phyloP scores from a whole-genome alignment of 1,140 invertebrate genomes.

The Drosophila micromelanica region DNA sequence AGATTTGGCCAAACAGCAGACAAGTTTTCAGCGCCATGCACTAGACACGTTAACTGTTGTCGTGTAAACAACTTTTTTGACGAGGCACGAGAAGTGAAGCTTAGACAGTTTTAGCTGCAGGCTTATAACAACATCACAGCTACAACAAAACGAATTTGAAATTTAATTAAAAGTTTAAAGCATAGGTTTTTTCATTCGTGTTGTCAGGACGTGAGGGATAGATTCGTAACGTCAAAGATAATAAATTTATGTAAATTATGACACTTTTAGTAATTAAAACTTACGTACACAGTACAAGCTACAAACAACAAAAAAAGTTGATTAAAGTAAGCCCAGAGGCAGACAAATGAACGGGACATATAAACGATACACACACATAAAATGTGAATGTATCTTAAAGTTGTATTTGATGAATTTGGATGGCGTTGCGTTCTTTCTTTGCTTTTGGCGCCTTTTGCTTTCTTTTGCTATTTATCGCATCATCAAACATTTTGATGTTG shows the following conservation, averaged over 20 bases:
- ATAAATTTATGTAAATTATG: conserved; percentile 76
- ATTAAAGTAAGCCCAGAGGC: conserved; percentile 19
- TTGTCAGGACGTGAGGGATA: neutral
- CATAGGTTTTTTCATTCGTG: conserved; percentile 36
- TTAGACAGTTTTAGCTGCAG: conserved; percentile 17
- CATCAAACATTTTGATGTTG: conserved; percentile 82
- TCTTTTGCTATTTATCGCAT: conserved; percentile 78
- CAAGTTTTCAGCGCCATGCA: neutral
- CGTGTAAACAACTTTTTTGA: conserved; percentile 27
- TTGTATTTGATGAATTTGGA: conserved; percentile 34
- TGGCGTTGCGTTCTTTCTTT: conserved; percentile 34
- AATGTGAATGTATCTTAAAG: conserved; percentile 9
- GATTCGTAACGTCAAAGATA: conserved; percentile 26
- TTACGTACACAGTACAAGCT: conserved; percentile 5
- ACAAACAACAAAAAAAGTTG: conserved; percentile 7
- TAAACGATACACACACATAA: neutral
- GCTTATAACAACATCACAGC: conserved; percentile 20
- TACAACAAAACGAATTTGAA: conserved; percentile 47
- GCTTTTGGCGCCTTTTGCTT: conserved; percentile 35
- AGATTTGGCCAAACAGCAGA: neutral
- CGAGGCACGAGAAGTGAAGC: neutral
- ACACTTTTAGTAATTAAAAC: conserved; percentile 61
- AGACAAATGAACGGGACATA: neutral
- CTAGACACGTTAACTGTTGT: conserved; percentile 22
- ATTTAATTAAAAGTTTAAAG: conserved; percentile 79